Percentiles rank a stretch among this genome's conserved stretches.
Conservation (phyloP, 2,797 vertebrate species). For the Yasuhikotakia modesta region DNA sequence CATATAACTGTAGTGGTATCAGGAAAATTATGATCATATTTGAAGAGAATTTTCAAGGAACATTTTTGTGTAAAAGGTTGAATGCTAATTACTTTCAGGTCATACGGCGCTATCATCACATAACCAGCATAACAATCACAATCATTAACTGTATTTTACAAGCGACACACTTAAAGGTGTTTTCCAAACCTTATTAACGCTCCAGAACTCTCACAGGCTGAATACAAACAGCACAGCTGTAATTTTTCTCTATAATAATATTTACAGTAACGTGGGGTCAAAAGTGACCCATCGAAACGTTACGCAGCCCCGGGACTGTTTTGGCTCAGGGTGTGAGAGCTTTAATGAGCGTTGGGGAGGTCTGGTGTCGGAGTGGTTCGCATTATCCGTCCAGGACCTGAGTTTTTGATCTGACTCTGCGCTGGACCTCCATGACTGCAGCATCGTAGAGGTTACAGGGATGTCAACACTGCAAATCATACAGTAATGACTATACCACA, state of each 20-base stretch:
- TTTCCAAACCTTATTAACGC: not conserved
- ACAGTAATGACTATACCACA: conserved; percentile 82
- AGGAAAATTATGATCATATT: not conserved
- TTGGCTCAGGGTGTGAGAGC: conserved; percentile 34
- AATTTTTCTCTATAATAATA: conserved; percentile 21
- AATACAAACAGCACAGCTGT: conserved; percentile 22
- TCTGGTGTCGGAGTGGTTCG: conserved; percentile 66
- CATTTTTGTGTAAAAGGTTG: not conserved
- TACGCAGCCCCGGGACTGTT: conserved; percentile 1
- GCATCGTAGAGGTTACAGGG: conserved; percentile 81
- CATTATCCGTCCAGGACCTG: conserved; percentile 70
- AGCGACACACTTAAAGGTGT: not conserved
- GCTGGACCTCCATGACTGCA: conserved; percentile 79
- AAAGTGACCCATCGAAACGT: conserved; percentile 40
- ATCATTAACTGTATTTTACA: no score
- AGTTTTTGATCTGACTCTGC: conserved; percentile 54
- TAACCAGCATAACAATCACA: not conserved
- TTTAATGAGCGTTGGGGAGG: conserved; percentile 52
- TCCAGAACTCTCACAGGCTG: not conserved
- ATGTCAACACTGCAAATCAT: conserved; percentile 86
- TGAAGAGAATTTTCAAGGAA: not conserved
- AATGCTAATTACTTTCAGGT: not conserved
- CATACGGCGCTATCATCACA: not conserved
- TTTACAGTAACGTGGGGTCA: conserved; percentile 9
- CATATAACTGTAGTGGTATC: not conserved